Conservation (phyloP, 1,140 invertebrate species). For the Leptonema lineaticorne region DNA sequence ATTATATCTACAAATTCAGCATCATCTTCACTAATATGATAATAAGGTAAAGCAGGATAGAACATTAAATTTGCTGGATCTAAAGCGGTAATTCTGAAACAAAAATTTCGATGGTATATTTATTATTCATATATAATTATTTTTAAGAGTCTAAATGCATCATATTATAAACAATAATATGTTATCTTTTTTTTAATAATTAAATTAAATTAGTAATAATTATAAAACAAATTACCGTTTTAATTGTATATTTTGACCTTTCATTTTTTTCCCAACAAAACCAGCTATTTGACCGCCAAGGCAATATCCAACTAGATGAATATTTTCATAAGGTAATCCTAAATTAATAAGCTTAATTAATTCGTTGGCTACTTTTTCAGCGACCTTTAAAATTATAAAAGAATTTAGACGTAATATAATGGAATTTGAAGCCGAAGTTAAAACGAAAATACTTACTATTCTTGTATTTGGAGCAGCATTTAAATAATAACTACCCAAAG, state of each 20-base stretch:
- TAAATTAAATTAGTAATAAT: neutral
- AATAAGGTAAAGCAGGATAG: constrained; percentile 36
- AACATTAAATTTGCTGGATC: constrained; percentile 54
- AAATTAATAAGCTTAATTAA: constrained; percentile 46
- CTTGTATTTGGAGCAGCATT: constrained; percentile 38
- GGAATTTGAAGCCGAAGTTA: too few species aligned
- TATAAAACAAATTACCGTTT: constrained; percentile 42
- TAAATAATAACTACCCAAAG: constrained; percentile 31
- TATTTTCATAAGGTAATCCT: constrained; percentile 31
- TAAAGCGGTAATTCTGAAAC: constrained; percentile 52
- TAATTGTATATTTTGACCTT: constrained; percentile 44
- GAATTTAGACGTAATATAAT: too few species aligned
- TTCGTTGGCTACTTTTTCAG: constrained; percentile 44
- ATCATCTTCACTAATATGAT: constrained; percentile 45
- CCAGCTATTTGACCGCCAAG: constrained; percentile 74
- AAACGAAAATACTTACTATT: constrained; percentile 22
- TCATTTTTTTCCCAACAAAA: constrained; percentile 57
- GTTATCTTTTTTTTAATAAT: neutral
- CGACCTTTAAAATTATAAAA: too few species aligned
- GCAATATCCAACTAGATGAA: constrained; percentile 73
- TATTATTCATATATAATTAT: neutral
- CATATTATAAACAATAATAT: neutral
- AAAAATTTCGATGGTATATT: neutral
- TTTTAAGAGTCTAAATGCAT: constrained; percentile 42
- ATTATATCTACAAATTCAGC: constrained; percentile 59